Evolutionary conservation across 1,140 invertebrate genomes (phyloP), one percentile per base, ranked within the genome.

Genomic region (Chrysopa pallens): DNA sequence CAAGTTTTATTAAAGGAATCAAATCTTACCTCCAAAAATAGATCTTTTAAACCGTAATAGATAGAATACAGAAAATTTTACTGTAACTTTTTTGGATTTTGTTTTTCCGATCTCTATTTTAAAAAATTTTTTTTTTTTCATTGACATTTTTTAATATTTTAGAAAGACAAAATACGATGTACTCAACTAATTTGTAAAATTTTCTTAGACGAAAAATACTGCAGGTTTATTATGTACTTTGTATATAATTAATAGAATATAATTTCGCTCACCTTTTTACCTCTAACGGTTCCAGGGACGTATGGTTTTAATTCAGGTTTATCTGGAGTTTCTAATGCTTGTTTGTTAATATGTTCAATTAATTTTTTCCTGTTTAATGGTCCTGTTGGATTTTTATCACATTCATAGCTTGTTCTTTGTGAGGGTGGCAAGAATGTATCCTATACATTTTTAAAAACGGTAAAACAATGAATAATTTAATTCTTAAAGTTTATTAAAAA

Each of bases 321-420:
- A 67, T 98, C 96, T 42, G 93, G 93, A 48, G 96, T 94, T 63
- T 95, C 91, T 52, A 92, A 68, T 5, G 94, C 94, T 62, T 95
- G 86, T 65, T 95, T 95, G 60, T 97, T 95, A 48, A 99, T 86
- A 66, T 94, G 94, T 55, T 95, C 86, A 50, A 99, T 88, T 37
- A 99, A 69, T 60, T 96, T 89, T 67, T 96, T 93, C 27, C 95
- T 75, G 67, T 97, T 85, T 47, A 95, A 69, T 6, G 93, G 92
- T 38, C 95, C 95, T 14, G 95, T 98, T 4, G 94, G 77, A 53
- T 77, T 73, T 67, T 98, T 98, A 51, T 80, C 78, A 56, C 94
- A 98, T 57, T 94, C 88, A 58, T 98, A 91, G 59, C 85, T 87
- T 62, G 84, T 93, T 53, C 95, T 76, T 71, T 97, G 89, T 43